These are phyloP conservation scores for Siniperca obscura DNA, from an alignment of 2,797 vertebrate genomes.

Conservation along the genomic window DNA sequence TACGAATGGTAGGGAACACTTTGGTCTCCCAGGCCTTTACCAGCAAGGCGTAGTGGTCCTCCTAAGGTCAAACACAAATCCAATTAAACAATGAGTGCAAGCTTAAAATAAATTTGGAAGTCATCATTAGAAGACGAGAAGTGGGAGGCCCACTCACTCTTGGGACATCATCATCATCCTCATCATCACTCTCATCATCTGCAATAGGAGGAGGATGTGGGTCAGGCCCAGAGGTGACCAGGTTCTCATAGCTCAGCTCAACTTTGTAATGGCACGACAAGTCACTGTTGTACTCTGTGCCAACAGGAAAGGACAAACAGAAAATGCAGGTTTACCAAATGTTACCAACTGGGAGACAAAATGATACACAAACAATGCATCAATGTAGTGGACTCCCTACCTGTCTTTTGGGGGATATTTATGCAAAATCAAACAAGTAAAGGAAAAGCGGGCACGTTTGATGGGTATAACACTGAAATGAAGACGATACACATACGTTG, in stretches of 20 bases:
- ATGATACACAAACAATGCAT: conserved; percentile 1
- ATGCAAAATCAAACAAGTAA: conserved; percentile 1
- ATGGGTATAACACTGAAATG: neutral
- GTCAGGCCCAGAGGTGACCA: conserved; percentile 95
- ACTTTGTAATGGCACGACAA: conserved; percentile 96
- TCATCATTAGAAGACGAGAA: neutral
- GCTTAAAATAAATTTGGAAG: neutral
- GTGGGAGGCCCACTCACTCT: conserved; percentile 83
- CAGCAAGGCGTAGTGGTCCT: conserved; percentile 97
- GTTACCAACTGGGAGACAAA: conserved; percentile 34
- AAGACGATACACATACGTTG: conserved; percentile 87
- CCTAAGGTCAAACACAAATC: conserved; percentile 80
- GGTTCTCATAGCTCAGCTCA: conserved; percentile 96
- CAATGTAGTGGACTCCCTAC: neutral
- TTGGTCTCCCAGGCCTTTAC: conserved; percentile 99
- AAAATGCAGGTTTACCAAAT: conserved; percentile 41
- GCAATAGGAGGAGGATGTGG: conserved; percentile 94
- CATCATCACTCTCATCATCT: conserved; percentile 97
- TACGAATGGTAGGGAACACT: conserved; percentile 97
- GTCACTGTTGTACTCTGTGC: conserved; percentile 96
- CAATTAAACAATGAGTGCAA: neutral
- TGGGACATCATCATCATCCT: conserved; percentile 95
- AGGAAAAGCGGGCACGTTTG: neutral
- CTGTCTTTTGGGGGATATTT: neutral
- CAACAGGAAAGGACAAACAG: conserved; percentile 30